phyloP scores from a whole-genome alignment of 2,113 vertebrate genomes.

The Peromyscus maniculatus region DNA sequence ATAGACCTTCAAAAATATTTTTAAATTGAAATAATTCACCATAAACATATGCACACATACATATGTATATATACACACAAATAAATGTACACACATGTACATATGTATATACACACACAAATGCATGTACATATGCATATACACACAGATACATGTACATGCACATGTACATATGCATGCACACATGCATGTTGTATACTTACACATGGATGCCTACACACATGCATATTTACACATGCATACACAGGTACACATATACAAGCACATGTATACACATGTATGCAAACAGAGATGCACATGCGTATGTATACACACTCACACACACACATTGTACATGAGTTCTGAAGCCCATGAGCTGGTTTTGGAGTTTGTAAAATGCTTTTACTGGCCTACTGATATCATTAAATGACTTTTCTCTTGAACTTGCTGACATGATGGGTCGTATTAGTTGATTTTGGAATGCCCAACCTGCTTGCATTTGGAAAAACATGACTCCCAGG shows the following conservation, averaged over 20 bases:
- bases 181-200: neutral
- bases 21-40: neutral
- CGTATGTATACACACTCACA: neutral
- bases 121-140: neutral
- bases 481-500: neutral
- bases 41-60: neutral
- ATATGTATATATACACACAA: neutral
- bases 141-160: neutral
- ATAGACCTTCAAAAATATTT: neutral
- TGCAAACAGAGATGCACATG: neutral
- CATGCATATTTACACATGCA: neutral
- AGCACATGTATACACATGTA: neutral
- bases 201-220: neutral
- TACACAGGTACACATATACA: neutral
- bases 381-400: neutral
- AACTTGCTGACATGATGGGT: neutral
- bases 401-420: neutral
- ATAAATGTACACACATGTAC: neutral
- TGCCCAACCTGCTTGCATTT: neutral
- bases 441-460: neutral
- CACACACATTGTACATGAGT: neutral
- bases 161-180: neutral
- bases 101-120: neutral
- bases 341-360: neutral
- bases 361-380: neutral